Percentiles rank a stretch among this genome's conserved stretches.
Conservation (phyloP, 2,888 invertebrate genomes). For the Dorcus hopei region DNA sequence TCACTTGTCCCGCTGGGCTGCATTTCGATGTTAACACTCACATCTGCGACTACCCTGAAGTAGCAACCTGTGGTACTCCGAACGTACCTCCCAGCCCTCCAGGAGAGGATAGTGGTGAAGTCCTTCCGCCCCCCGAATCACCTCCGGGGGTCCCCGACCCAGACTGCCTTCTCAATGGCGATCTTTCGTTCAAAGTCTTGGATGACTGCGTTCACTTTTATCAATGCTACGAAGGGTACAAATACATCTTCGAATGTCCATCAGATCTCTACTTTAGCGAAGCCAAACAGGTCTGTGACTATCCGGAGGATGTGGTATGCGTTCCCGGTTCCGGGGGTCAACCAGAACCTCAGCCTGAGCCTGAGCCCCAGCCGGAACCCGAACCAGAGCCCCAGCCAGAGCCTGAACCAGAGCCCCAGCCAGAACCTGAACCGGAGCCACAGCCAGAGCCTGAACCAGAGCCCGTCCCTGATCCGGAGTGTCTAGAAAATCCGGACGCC, state of each 20-base stretch:
- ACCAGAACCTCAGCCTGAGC: background rate
- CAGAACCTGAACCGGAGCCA: slow-evolving; percentile 31
- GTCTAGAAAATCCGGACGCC: background rate
- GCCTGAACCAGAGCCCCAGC: slow-evolving; percentile 47
- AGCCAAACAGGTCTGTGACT: slow-evolving; percentile 2
- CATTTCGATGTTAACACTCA: slow-evolving; percentile 8
- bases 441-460: slow-evolving; percentile 25
- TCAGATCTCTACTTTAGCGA: slow-evolving; percentile 14
- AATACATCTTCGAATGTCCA: slow-evolving; percentile 4
- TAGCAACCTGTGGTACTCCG: slow-evolving; percentile 13
- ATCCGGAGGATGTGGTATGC: slow-evolving; percentile 27
- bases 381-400: slow-evolving; percentile 37
- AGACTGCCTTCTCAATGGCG: too few species aligned
- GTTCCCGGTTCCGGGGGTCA: background rate
- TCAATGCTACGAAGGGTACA: slow-evolving; percentile 6
- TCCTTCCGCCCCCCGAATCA: slow-evolving; percentile 23
- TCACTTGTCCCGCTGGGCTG: slow-evolving; percentile 8
- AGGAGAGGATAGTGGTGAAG: slow-evolving; percentile 18
- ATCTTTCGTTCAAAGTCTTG: too few species aligned
- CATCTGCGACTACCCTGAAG: slow-evolving; percentile 20
- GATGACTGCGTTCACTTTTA: slow-evolving; percentile 4
- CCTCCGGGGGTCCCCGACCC: too few species aligned
- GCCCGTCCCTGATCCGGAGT: background rate
- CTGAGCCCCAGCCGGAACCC: background rate
- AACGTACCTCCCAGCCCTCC: background rate